Percentiles rank a stretch among this genome's conserved stretches.
Evolutionary conservation across 2,888 invertebrate genomes (phyloP).

Genomic region (Sycophila texana): DNA sequence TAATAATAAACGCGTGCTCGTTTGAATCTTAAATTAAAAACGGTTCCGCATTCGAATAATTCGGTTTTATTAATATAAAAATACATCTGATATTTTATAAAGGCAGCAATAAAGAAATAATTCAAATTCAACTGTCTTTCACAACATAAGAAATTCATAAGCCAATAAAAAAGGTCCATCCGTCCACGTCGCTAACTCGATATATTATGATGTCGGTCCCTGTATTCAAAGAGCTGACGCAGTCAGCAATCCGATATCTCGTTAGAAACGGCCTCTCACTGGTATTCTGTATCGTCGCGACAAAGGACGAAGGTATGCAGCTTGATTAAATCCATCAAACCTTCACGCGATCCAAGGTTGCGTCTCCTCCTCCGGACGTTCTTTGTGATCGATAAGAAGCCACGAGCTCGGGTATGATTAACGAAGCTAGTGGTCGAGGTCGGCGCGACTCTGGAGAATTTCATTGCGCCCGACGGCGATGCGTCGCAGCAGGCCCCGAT

Average conservation of each 20-base stretch:
- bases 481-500: neutral
- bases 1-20: too few species aligned
- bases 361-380: neutral
- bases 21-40: too few species aligned
- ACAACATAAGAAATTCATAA: too few species aligned
- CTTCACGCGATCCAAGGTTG: neutral
- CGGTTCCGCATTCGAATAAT: too few species aligned
- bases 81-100: too few species aligned
- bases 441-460: neutral
- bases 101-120: too few species aligned
- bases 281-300: neutral
- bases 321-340: slow-evolving; percentile 35
- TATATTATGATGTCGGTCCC: too few species aligned
- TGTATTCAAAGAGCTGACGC: neutral
- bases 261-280: too few species aligned
- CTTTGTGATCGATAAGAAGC: slow-evolving; percentile 39
- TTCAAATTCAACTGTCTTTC: too few species aligned
- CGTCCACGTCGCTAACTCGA: too few species aligned
- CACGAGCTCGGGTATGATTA: slow-evolving; percentile 7
- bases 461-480: neutral
- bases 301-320: neutral
- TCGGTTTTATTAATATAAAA: too few species aligned
- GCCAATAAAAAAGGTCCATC: too few species aligned
- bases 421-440: neutral
- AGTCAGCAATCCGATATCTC: neutral